These are phyloP conservation scores for Pseudonaja textilis DNA, from an alignment of 2,113 vertebrate species.

Conservation along the genomic window DNA sequence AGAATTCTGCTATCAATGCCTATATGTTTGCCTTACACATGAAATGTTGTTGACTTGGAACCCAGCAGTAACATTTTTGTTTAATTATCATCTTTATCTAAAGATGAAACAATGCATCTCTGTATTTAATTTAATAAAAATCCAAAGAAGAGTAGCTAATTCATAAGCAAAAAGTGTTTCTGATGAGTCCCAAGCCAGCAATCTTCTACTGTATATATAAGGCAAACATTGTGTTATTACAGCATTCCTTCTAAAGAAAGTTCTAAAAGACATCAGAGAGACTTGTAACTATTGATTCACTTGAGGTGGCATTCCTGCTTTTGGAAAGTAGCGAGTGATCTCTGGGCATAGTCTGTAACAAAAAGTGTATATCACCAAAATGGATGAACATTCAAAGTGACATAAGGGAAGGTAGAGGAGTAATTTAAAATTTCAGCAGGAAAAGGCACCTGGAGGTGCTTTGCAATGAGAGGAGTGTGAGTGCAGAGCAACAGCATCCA, in stretches of 20 bases:
- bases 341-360: background rate
- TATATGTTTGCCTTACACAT: background rate
- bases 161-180: background rate
- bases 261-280: background rate
- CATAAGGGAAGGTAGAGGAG: background rate
- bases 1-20: background rate
- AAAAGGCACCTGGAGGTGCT: background rate
- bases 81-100: too few species aligned
- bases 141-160: background rate
- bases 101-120: background rate
- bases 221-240: background rate
- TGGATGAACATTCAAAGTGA: background rate
- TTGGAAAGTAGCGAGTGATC: background rate
- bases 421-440: background rate
- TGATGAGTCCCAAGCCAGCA: background rate
- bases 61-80: background rate
- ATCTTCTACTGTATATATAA: background rate
- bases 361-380: background rate
- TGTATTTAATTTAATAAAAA: background rate
- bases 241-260: background rate
- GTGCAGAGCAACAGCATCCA: background rate
- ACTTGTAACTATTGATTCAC: background rate
- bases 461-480: background rate
- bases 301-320: background rate
- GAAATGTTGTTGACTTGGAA: background rate